Conservation (phyloP, 2,888 invertebrate species). For the Mayetiola destructor region DNA sequence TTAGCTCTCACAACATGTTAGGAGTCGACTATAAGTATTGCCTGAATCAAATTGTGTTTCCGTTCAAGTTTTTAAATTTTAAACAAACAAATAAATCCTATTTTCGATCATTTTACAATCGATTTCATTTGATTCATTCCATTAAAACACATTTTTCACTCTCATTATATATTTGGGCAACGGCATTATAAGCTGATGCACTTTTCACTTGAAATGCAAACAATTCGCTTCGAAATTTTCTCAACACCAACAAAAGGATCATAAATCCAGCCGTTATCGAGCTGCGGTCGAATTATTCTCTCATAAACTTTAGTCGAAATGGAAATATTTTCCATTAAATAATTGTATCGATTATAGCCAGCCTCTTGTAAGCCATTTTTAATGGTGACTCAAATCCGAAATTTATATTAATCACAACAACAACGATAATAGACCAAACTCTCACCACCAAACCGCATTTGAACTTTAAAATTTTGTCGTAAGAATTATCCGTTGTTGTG, state of each 20-base stretch:
- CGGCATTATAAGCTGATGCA: slow-evolving; percentile 44
- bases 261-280: slow-evolving; percentile 36
- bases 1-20: no score
- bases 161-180: slow-evolving; percentile 45
- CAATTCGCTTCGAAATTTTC: slow-evolving; percentile 38
- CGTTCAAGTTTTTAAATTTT: no score
- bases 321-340: slow-evolving; percentile 21
- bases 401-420: slow-evolving; percentile 40
- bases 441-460: slow-evolving; percentile 34
- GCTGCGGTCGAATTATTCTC: slow-evolving; percentile 42
- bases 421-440: slow-evolving; percentile 44
- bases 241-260: slow-evolving; percentile 40
- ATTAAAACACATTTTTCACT: slow-evolving; percentile 46
- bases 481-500: background rate
- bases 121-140: no score
- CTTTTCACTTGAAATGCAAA: slow-evolving; percentile 48
- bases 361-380: slow-evolving; percentile 44
- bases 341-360: slow-evolving; percentile 37
- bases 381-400: no score
- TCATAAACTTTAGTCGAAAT: slow-evolving; percentile 39
- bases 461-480: slow-evolving; percentile 22
- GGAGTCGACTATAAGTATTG: no score
- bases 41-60: no score
- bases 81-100: no score
- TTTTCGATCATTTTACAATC: no score